These are phyloP conservation scores for Pongo pygmaeus DNA, from an alignment of 2,113 vertebrate species.

Conservation along the genomic window DNA sequence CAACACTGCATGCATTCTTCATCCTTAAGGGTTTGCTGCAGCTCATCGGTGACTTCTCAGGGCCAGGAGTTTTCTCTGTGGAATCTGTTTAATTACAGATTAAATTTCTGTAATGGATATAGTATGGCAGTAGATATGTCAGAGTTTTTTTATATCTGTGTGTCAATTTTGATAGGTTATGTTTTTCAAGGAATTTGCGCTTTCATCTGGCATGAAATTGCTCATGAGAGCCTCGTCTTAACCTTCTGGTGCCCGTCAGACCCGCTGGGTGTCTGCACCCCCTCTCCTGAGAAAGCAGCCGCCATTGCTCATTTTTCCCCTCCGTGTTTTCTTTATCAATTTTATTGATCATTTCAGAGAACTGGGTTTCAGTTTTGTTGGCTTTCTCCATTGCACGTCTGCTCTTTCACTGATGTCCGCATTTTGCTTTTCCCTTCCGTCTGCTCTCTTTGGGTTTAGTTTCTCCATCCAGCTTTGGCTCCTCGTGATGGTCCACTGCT, in stretches of 20 bases:
- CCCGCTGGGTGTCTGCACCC: no score
- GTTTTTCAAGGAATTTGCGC: not conserved
- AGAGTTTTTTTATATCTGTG: not conserved
- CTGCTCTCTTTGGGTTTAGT: not conserved
- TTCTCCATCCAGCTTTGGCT: no score
- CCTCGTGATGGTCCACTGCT: accelerated
- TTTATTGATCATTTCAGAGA: not conserved
- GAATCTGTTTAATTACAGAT: not conserved
- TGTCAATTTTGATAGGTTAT: accelerated
- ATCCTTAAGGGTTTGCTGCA: not conserved
- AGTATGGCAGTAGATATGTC: not conserved
- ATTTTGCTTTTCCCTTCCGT: accelerated
- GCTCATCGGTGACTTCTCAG: not conserved
- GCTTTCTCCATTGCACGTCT: accelerated
- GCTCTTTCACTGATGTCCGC: not conserved
- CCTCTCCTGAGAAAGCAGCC: no score
- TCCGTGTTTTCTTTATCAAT: not conserved
- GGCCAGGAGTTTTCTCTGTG: no score
- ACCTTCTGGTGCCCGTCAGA: not conserved
- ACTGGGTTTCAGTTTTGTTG: not conserved
- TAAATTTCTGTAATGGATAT: not conserved
- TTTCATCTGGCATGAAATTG: not conserved
- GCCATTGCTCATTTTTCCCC: no score
- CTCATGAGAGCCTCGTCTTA: not conserved
- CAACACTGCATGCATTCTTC: no score